Percentiles rank a stretch among this genome's conserved stretches.
Evolutionary conservation across 1,140 invertebrate species (phyloP).

Genomic region (Drosophila aff.): DNA sequence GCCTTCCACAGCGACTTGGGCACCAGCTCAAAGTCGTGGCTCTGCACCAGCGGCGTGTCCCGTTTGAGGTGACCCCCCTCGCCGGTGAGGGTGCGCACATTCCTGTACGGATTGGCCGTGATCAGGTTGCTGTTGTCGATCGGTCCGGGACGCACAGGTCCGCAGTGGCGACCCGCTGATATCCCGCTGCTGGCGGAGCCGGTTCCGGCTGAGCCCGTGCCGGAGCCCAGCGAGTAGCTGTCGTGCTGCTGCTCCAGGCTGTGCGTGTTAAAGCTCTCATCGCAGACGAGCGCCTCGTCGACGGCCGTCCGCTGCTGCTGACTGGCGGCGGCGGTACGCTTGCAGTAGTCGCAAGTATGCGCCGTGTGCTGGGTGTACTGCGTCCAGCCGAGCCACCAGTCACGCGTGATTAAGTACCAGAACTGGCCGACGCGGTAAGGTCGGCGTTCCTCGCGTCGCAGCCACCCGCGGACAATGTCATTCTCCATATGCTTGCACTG

Average conservation of each 20-base stretch:
- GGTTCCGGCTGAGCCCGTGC: slow-evolving; percentile 33
- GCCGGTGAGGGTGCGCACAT: slow-evolving; percentile 90
- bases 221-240: slow-evolving; percentile 84
- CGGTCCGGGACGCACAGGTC: slow-evolving; percentile 87
- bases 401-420: slow-evolving; percentile 93
- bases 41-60: slow-evolving; percentile 89
- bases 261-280: slow-evolving; percentile 88
- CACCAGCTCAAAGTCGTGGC: slow-evolving; percentile 93
- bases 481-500: slow-evolving; percentile 91
- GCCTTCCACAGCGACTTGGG: slow-evolving; percentile 94
- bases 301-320: slow-evolving; percentile 66
- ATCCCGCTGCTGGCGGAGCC: slow-evolving; percentile 86
- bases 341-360: slow-evolving; percentile 81
- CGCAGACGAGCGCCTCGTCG: slow-evolving; percentile 88
- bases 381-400: slow-evolving; percentile 94
- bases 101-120: slow-evolving; percentile 87
- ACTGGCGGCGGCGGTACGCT: slow-evolving; percentile 50
- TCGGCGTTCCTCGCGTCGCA: slow-evolving; percentile 90
- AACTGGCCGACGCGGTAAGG: slow-evolving; percentile 92
- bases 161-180: slow-evolving; percentile 83
- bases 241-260: slow-evolving; percentile 87
- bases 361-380: slow-evolving; percentile 88
- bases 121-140: slow-evolving; percentile 92
- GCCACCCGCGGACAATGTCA: slow-evolving; percentile 92
- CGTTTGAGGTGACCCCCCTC: slow-evolving; percentile 93